Evolutionary conservation across 2,797 vertebrate genomes (phyloP), one percentile per base, ranked within the genome.

Genomic region (Natrix natrix): DNA sequence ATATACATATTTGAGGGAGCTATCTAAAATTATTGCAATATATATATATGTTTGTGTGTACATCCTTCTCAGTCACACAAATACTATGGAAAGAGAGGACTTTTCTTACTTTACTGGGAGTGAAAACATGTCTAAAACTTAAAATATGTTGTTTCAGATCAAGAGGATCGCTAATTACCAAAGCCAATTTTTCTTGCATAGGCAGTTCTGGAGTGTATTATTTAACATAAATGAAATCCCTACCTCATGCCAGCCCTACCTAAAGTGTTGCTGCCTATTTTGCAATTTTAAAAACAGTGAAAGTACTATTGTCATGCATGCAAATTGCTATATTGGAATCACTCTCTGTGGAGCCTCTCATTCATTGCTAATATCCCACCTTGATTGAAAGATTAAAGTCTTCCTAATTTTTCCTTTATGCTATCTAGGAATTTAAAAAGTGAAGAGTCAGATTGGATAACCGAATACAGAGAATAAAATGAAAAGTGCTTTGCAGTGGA

Each of bases 401-500:
- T 28, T 55, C 66, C 90, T 12, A 93, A 91, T 90, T 24, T 90
- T 2, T 26, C 56, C 61, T 8, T 87, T 0, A 2, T 43, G 66
- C 14, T 91, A 11, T 28, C 26, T 10, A 90, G 74, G 90, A 59
- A 83, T 43, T 59, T 66, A 93, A 94, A 95, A 37, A 0, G 0
- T 92, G 88, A 11, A 57, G 6, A 0, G 32, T 52, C 61, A 32
- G 26, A 56, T 8, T 83, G 69, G 8, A 43, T 74, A 86, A 94
- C 17, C 14, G 22, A 57, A 48, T 28, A 74, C n/a, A 59, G 94
- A 59, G 91, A 55, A 69, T 63, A 83, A 93, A 59, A 78, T 94
- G 91, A 92, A 26, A 88, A 56, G 8, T 54, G 89, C 93, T 59
- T n/a, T 13, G 66, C 89, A 93, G 92, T 92, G 32, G 56, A 57